Base-by-base conservation (phyloP, 2,113 vertebrate genomes). In the Typhlomys cinereus region DNA sequence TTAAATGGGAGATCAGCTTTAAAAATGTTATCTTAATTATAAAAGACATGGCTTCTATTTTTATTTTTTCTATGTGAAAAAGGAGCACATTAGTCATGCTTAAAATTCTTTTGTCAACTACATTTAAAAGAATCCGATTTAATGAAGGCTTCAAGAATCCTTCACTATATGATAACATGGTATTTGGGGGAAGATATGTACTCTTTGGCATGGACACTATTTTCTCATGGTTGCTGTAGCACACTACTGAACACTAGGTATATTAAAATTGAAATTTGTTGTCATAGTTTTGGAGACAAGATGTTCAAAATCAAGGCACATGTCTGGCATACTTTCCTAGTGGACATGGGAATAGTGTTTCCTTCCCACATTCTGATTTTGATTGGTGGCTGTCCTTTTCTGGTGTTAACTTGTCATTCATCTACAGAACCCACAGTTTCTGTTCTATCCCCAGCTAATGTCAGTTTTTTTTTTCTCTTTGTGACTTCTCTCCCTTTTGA, bases 51-150 rank as follows among this genome's bases (percentile, higher is more conserved):
- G 15, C 3, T 78, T 75, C 3, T 80, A 52, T 36, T 76, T 91
- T 50, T 2, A 36, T 29, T 79, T 85, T 82, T 46, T 20, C 48
- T 85, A 27, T 2, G 67, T 64, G 52, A 69, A 88, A 50, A 85
- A 71, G 7, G 2, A 15, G 48, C 2, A 39, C 41, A 18, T 91
- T 89, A 86, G 5, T 89, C 31, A 92, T 73, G 13, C 57, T 82
- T 85, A 78, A 90, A 74, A 61, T 66, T 76, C 4, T 85, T 87
- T 3, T 83, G 21, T 25, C 1, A 94, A 39, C 0, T 4, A 4
- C 84, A 64, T 87, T 94, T 73, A 12, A 80, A 81, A 76, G 4
- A 48, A 88, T 85, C 92, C 76, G 14, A 11, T 54, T 90, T 84
- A 44, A 10, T 80, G 2, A 23, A 81, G 3, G 4, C 67, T 34